Evolutionary conservation across 2,113 vertebrate genomes (phyloP).

Genomic region (Ancistrus triradiatus): DNA sequence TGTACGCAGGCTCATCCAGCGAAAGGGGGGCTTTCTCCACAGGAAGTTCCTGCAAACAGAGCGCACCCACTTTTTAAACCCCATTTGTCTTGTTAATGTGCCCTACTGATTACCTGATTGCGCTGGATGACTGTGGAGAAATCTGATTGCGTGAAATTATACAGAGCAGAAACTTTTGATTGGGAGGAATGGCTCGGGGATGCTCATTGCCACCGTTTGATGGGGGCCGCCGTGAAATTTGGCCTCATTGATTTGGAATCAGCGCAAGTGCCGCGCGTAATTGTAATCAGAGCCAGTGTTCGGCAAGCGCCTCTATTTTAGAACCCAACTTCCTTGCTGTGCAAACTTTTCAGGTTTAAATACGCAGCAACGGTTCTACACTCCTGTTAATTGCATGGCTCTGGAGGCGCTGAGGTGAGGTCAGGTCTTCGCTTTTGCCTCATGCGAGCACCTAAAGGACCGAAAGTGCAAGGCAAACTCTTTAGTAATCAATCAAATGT

Average conservation of each 20-base stretch:
- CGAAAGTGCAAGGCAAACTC: conserved; percentile 16
- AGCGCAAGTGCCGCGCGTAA: conserved; percentile 72
- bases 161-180: conserved; percentile 78
- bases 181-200: conserved; percentile 73
- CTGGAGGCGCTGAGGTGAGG: conserved; percentile 17
- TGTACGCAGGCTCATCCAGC: conserved; percentile 6
- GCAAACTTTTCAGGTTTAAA: conserved; percentile 64
- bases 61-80: conserved; percentile 76
- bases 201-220: conserved; percentile 66
- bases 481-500: conserved; percentile 21
- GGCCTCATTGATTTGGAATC: conserved; percentile 76
- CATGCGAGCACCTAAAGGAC: conserved; percentile 28
- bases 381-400: conserved; percentile 45
- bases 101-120: conserved; percentile 82
- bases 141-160: conserved; percentile 83
- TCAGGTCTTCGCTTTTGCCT: conserved; percentile 19
- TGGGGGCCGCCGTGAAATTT: conserved; percentile 71
- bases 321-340: conserved; percentile 60
- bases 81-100: conserved; percentile 78
- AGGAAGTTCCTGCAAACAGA: conserved; percentile 75
- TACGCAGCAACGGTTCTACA: conserved; percentile 44
- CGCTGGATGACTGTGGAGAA: conserved; percentile 79
- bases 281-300: conserved; percentile 74
- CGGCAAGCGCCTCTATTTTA: conserved; percentile 46
- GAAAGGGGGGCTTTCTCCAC: conserved; percentile 67